Evolutionary conservation across 2,113 vertebrate species (phyloP).

Genomic region (Calcarius ornatus): DNA sequence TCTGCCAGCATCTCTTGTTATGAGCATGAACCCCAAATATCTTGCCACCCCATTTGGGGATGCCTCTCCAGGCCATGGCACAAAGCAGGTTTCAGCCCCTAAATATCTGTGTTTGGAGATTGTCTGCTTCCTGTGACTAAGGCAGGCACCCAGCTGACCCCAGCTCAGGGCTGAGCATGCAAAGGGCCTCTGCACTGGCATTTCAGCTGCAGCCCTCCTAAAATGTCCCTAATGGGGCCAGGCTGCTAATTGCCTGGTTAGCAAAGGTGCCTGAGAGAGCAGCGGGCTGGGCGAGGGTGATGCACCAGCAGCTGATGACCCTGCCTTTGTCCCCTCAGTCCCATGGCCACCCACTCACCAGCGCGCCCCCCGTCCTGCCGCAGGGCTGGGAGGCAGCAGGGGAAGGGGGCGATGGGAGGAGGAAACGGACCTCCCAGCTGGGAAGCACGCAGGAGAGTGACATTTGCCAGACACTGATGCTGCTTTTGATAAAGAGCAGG

Average conservation of each 20-base stretch:
- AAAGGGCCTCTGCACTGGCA: neutral
- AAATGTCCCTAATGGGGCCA: neutral
- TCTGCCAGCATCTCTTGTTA: neutral
- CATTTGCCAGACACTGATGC: constrained; percentile 41
- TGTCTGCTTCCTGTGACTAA: neutral
- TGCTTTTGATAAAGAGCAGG: constrained; percentile 21
- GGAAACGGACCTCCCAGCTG: constrained; percentile 13
- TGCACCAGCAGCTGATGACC: fast-evolving
- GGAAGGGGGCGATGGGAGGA: neutral
- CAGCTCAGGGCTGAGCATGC: neutral
- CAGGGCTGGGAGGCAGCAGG: neutral
- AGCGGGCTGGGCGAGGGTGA: neutral
- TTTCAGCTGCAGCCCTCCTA: neutral
- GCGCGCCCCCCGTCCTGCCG: fast-evolving
- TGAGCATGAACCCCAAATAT: neutral
- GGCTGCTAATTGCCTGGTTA: neutral
- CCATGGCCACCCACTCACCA: fast-evolving
- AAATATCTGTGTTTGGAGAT: neutral
- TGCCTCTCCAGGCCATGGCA: neutral
- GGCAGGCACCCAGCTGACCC: fast-evolving
- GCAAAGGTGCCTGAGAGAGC: neutral
- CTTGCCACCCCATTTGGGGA: neutral
- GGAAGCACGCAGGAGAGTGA: neutral
- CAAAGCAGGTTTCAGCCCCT: neutral
- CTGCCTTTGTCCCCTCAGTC: neutral